Evolutionary conservation across 2,888 invertebrate genomes (phyloP).

Genomic region (Protodeltote pygarga): DNA sequence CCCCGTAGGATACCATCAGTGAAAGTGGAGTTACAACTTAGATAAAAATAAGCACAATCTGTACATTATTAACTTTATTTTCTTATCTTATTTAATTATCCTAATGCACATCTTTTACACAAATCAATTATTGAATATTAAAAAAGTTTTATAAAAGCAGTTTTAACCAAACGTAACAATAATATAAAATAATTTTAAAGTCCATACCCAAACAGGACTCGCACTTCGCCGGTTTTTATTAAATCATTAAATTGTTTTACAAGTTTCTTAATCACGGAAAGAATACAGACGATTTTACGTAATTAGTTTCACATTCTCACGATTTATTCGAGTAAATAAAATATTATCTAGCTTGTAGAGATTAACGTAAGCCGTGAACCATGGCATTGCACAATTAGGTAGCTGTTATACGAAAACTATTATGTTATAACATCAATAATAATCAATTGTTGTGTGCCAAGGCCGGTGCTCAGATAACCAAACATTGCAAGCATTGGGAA

Average conservation of each 20-base stretch:
- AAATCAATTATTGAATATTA: too few relatives aligned
- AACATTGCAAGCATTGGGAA: constrained; percentile 35
- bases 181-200: too few relatives aligned
- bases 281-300: constrained; percentile 26
- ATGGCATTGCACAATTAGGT: constrained; percentile 39
- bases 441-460: constrained; percentile 51
- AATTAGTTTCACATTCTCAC: constrained; percentile 29
- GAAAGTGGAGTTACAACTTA: too few relatives aligned
- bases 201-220: too few relatives aligned
- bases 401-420: constrained; percentile 40
- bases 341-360: constrained; percentile 8
- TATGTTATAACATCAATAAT: constrained; percentile 34
- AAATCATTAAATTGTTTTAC: not conserved
- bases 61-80: too few relatives aligned
- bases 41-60: too few relatives aligned
- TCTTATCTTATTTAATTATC: too few relatives aligned
- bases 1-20: too few relatives aligned
- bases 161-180: too few relatives aligned
- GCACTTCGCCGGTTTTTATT: too few relatives aligned
- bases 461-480: constrained; percentile 47
- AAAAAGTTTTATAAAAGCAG: too few relatives aligned
- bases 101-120: too few relatives aligned
- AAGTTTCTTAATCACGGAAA: constrained; percentile 30
- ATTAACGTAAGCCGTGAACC: constrained; percentile 18
- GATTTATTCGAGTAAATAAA: constrained; percentile 23